Percentiles rank a stretch among this genome's conserved stretches.
Conservation (phyloP, 1,140 invertebrate genomes). For the Cherax destructor region DNA sequence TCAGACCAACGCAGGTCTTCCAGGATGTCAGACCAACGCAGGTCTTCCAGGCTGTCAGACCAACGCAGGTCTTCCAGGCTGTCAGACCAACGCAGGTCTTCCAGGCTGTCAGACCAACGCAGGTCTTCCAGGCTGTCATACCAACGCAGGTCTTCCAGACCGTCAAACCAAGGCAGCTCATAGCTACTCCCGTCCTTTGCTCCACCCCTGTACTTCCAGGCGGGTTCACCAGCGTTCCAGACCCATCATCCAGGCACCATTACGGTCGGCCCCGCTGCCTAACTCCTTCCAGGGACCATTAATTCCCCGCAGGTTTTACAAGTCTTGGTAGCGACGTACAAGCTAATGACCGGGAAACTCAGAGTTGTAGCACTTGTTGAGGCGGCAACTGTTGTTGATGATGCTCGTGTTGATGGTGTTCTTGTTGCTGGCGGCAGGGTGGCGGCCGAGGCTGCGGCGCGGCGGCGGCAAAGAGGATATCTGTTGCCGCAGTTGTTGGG, state of each 20-base stretch:
- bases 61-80: too few species aligned
- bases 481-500: not conserved
- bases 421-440: not conserved
- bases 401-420: not conserved
- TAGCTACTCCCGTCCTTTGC: not conserved
- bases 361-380: not conserved
- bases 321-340: not conserved
- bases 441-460: too few species aligned
- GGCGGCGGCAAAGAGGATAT: not conserved
- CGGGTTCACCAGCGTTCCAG: conserved; percentile 8
- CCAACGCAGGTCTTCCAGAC: too few species aligned
- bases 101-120: too few species aligned
- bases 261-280: conserved; percentile 5
- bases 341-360: conserved; percentile 9
- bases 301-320: conserved; percentile 12
- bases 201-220: not conserved
- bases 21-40: too few species aligned
- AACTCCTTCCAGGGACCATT: conserved; percentile 7
- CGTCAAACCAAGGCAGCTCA: not conserved
- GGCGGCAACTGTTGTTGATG: not conserved
- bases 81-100: too few species aligned
- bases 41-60: too few species aligned
- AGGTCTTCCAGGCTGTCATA: too few species aligned
- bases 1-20: too few species aligned
- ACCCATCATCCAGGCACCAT: conserved; percentile 9